These are phyloP conservation scores for Nomada flava DNA, from an alignment of 2,888 invertebrate genomes.

Conservation along the genomic window DNA sequence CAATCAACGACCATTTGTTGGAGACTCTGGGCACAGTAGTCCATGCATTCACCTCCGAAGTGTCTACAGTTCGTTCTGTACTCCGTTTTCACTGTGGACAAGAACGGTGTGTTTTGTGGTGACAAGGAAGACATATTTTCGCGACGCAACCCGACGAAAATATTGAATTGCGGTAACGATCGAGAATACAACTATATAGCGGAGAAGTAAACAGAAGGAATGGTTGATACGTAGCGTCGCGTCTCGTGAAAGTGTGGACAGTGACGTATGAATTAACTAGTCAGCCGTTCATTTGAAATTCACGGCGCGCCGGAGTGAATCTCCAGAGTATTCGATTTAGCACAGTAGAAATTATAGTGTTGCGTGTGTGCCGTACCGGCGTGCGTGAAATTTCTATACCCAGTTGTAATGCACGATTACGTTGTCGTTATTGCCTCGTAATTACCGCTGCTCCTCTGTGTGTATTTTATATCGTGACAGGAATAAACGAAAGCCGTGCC, in stretches of 20 bases:
- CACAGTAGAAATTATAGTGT: slow-evolving; percentile 53
- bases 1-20: slow-evolving; percentile 46
- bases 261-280: slow-evolving; percentile 54
- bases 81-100: slow-evolving; percentile 68
- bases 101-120: not conserved
- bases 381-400: slow-evolving; percentile 53
- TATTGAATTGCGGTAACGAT: too few species aligned
- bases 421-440: slow-evolving; percentile 45
- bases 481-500: slow-evolving; percentile 32
- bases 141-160: too few species aligned
- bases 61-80: slow-evolving; percentile 68
- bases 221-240: slow-evolving; percentile 16
- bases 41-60: slow-evolving; percentile 71
- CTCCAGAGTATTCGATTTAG: slow-evolving; percentile 46
- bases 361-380: slow-evolving; percentile 39
- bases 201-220: not conserved
- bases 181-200: not conserved
- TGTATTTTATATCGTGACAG: slow-evolving; percentile 26
- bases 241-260: slow-evolving; percentile 54
- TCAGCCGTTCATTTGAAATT: slow-evolving; percentile 52
- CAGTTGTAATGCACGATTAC: slow-evolving; percentile 49
- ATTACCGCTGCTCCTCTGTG: slow-evolving; percentile 35
- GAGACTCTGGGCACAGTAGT: not conserved
- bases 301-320: slow-evolving; percentile 53
- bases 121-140: too few species aligned